Evolutionary conservation across 2,797 vertebrate species (phyloP).

Genomic region (Sebastes oblongus): DNA sequence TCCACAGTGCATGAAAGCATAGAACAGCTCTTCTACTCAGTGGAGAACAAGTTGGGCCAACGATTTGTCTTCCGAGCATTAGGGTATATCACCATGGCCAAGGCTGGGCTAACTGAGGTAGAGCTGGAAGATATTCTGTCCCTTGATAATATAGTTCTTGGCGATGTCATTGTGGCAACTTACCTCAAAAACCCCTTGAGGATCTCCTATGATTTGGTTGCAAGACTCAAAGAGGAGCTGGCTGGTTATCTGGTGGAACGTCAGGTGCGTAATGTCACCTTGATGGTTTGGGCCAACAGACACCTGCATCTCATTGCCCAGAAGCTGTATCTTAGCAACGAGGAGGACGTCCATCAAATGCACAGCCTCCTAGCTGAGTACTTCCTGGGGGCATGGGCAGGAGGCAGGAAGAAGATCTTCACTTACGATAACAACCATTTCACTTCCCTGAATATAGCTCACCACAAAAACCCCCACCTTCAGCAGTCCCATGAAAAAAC

Average conservation of each 20-base stretch:
- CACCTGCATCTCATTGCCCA: slow-evolving; percentile 98
- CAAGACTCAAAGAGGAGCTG: slow-evolving; percentile 94
- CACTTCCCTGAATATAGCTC: slow-evolving; percentile 88
- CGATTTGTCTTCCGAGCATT: slow-evolving; percentile 93
- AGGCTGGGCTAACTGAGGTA: slow-evolving; percentile 93
- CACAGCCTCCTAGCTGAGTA: slow-evolving; percentile 96
- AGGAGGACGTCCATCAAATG: slow-evolving; percentile 95
- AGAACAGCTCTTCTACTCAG: slow-evolving; percentile 95
- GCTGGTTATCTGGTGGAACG: slow-evolving; percentile 94
- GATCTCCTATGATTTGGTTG: slow-evolving; percentile 93
- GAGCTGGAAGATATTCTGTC: slow-evolving; percentile 97
- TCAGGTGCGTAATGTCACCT: slow-evolving; percentile 93
- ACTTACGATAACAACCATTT: slow-evolving; percentile 89
- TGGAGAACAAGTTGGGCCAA: slow-evolving; percentile 93
- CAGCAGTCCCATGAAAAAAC: slow-evolving; percentile 88
- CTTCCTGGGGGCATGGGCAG: slow-evolving; percentile 98
- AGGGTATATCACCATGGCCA: slow-evolving; percentile 97
- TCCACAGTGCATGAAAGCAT: slow-evolving; percentile 98
- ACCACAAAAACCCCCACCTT: slow-evolving; percentile 87
- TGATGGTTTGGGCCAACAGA: slow-evolving; percentile 98
- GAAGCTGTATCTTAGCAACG: slow-evolving; percentile 94
- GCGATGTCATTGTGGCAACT: slow-evolving; percentile 87
- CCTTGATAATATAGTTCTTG: slow-evolving; percentile 94
- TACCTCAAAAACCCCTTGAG: slow-evolving; percentile 91
- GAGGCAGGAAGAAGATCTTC: slow-evolving; percentile 95